A percentile compares a stretch with the other conserved stretches of the same genome.
Conservation (phyloP, 2,797 vertebrate species). For the Lycodopsis pacificus region DNA sequence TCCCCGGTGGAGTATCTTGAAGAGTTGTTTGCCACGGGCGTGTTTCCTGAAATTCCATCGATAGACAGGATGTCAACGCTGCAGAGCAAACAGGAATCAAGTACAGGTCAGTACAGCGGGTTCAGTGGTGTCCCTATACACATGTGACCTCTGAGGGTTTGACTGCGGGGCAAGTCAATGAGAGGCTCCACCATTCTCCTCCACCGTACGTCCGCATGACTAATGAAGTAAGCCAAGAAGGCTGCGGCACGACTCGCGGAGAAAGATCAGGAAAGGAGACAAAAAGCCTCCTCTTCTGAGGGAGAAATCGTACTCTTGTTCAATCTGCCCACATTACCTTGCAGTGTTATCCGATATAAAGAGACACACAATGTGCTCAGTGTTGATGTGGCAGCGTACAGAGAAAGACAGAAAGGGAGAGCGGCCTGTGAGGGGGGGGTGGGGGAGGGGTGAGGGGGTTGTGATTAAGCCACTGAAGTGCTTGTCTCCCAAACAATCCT, state of each 20-base stretch:
- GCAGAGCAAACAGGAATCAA: constrained; percentile 44
- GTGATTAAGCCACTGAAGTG: constrained; percentile 51
- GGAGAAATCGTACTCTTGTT: constrained; percentile 76
- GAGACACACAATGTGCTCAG: constrained; percentile 76
- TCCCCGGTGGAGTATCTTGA: constrained; percentile 67
- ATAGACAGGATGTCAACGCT: constrained; percentile 52
- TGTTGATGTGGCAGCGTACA: constrained; percentile 67
- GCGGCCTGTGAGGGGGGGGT: constrained; percentile 41
- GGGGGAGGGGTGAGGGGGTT: constrained; percentile 29
- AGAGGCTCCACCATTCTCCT: constrained; percentile 61
- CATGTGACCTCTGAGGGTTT: constrained; percentile 55
- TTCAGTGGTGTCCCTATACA: constrained; percentile 53
- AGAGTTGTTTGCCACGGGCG: constrained; percentile 53
- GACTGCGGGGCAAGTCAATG: constrained; percentile 48
- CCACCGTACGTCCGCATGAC: constrained; percentile 70
- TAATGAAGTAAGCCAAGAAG: constrained; percentile 81
- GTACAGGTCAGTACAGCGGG: constrained; percentile 27
- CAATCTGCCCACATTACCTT: constrained; percentile 69
- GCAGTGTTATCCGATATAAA: constrained; percentile 75
- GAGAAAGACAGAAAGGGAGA: constrained; percentile 53
- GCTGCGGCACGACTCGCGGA: constrained; percentile 60
- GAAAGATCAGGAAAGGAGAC: constrained; percentile 75
- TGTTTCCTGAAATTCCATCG: constrained; percentile 61
- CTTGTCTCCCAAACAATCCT: constrained; percentile 59
- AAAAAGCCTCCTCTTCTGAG: constrained; percentile 76